Percentiles rank a stretch among this genome's conserved stretches.
Conservation (phyloP, 2,797 vertebrate genomes). For the Periparus ater region DNA sequence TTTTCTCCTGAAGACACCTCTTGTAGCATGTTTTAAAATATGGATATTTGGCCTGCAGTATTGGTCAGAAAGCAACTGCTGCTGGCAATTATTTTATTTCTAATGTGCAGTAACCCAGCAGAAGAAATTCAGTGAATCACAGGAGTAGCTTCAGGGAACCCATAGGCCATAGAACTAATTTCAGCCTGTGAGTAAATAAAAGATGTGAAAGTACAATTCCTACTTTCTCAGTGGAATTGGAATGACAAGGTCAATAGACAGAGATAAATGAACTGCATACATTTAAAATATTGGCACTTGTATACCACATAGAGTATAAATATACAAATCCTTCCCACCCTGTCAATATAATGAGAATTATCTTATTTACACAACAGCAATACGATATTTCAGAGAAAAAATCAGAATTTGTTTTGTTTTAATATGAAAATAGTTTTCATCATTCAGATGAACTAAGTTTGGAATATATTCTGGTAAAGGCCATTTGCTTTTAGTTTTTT, state of each 20-base stretch:
- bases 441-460: neutral
- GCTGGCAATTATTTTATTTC: constrained; percentile 28
- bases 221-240: constrained; percentile 26
- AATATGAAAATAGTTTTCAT: neutral
- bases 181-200: constrained; percentile 57
- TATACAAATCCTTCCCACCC: neutral
- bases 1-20: constrained; percentile 12
- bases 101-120: constrained; percentile 37
- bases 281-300: neutral
- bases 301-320: neutral
- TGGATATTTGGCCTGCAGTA: neutral
- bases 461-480: neutral
- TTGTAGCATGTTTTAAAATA: neutral
- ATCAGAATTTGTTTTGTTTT: neutral
- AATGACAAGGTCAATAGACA: constrained; percentile 5
- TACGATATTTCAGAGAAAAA: neutral
- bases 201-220: constrained; percentile 53
- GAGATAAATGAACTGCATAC: neutral
- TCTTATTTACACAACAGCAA: neutral
- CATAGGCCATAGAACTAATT: constrained; percentile 55
- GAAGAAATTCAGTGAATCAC: constrained; percentile 42
- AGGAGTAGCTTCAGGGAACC: constrained; percentile 45
- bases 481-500: neutral
- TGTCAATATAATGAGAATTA: neutral
- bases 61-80: neutral